These are phyloP conservation scores for Thymallus thymallus DNA, from an alignment of 2,113 vertebrate genomes.

Conservation along the genomic window DNA sequence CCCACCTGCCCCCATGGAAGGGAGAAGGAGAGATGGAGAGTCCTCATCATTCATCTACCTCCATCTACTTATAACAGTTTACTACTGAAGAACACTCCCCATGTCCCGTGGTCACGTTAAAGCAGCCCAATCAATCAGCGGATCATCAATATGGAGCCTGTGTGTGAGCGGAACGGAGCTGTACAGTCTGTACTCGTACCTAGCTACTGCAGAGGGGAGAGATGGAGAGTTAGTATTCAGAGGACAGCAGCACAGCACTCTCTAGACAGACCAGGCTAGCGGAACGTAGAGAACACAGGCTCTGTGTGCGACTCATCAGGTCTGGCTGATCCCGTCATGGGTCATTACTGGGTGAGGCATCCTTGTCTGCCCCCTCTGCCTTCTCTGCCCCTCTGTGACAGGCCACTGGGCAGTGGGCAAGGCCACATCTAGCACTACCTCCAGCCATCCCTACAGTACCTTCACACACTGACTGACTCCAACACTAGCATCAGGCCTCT, in stretches of 20 bases:
- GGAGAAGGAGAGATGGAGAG: neutral
- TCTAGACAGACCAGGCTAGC: neutral
- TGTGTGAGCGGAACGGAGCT: neutral
- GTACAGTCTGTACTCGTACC: neutral
- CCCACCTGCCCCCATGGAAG: neutral
- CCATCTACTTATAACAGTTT: neutral
- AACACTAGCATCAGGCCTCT: too few species aligned
- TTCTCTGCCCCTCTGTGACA: too few species aligned
- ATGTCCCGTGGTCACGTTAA: neutral
- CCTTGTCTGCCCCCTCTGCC: too few species aligned
- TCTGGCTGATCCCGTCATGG: too few species aligned
- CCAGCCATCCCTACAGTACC: too few species aligned
- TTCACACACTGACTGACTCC: too few species aligned
- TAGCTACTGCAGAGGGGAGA: neutral
- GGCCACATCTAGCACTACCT: too few species aligned
- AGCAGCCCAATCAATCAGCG: neutral
- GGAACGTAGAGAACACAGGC: neutral
- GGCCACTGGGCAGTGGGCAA: too few species aligned
- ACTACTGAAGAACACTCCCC: neutral
- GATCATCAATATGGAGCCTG: neutral
- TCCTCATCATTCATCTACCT: conserved; percentile 3
- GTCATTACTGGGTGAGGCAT: too few species aligned
- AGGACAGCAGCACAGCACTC: neutral
- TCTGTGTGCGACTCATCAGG: too few species aligned
- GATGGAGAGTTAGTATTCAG: neutral